These are phyloP conservation scores for Scytalopus superciliaris DNA, from an alignment of 2,113 vertebrate genomes.

Conservation along the genomic window DNA sequence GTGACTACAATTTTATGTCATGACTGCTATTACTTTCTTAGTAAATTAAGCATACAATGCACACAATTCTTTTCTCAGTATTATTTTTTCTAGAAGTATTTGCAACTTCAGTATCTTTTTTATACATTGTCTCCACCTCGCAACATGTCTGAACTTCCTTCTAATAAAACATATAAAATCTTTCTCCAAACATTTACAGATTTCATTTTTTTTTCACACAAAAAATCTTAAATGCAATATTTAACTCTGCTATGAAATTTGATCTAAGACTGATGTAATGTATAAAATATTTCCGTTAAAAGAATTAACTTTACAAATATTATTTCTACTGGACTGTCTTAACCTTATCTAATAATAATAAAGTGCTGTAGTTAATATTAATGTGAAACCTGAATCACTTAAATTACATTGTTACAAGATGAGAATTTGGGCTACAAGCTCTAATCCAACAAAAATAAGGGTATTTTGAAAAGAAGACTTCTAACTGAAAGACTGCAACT, in stretches of 20 bases:
- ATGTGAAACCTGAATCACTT: slow-evolving; percentile 5
- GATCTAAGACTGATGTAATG: not conserved
- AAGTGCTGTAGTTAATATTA: slow-evolving; percentile 11
- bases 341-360: slow-evolving; percentile 32
- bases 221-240: not conserved
- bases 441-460: not conserved
- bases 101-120: not conserved
- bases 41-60: not conserved
- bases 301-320: not conserved
- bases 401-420: not conserved
- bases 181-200: not conserved
- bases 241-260: not conserved
- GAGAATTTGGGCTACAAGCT: not conserved
- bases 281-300: slow-evolving; percentile 2
- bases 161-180: not conserved
- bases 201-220: not conserved
- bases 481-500: not conserved
- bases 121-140: not conserved
- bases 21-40: not conserved
- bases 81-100: not conserved
- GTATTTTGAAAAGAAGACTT: not conserved
- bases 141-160: not conserved
- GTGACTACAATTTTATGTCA: not conserved
- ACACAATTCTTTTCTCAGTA: not conserved
- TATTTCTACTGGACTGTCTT: not conserved